Conservation (phyloP, 2,113 vertebrate species). For the Ursus arctos region DNA sequence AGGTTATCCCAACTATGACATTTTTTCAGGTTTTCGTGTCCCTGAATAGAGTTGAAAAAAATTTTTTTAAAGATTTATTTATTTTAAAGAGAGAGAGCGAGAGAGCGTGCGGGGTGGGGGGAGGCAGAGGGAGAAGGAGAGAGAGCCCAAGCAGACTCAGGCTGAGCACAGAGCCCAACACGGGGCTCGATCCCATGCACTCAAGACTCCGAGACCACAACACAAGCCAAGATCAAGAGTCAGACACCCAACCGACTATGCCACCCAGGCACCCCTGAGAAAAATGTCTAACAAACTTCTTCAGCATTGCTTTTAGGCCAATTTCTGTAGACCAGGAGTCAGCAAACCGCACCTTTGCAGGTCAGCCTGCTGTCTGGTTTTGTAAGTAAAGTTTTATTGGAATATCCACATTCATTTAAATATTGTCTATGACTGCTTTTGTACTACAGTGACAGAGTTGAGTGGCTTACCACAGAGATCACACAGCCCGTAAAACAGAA, state of each 20-base stretch:
- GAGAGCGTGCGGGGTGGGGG: not conserved
- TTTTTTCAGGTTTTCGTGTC: slow-evolving; percentile 26
- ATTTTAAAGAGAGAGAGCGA: not conserved
- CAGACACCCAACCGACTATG: not conserved
- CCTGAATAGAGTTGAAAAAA: not conserved
- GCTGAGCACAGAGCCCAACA: not conserved
- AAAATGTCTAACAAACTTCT: not conserved
- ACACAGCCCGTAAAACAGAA: not conserved
- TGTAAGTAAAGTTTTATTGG: slow-evolving; percentile 40
- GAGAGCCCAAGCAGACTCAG: not conserved
- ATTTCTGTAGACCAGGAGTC: not conserved
- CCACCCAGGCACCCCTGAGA: not conserved
- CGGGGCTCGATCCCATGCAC: not conserved
- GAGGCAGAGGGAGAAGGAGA: not conserved
- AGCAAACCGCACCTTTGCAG: not conserved
- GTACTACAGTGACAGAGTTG: not conserved
- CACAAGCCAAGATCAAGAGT: not conserved
- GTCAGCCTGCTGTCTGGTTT: not conserved
- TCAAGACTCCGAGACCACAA: not conserved
- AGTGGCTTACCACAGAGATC: not conserved
- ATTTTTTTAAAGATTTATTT: not conserved
- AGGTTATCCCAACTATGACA: not conserved
- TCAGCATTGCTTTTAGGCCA: slow-evolving; percentile 22
- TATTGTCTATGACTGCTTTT: slow-evolving; percentile 7
- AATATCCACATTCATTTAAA: not conserved